These are phyloP conservation scores for Beris morrisii DNA, from an alignment of 2,888 invertebrate species.

Conservation along the genomic window DNA sequence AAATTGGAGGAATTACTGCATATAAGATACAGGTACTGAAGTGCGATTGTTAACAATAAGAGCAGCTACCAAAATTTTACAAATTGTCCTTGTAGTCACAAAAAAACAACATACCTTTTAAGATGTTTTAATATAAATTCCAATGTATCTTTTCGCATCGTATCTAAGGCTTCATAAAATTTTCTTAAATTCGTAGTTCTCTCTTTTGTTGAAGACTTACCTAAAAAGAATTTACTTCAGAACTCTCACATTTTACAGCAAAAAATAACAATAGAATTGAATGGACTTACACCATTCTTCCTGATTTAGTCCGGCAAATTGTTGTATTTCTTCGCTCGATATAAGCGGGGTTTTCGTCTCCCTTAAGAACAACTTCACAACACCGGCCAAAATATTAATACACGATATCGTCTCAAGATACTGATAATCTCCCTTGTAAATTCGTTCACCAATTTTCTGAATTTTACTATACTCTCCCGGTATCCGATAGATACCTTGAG, in stretches of 20 bases:
- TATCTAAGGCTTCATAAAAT: slow-evolving; percentile 1
- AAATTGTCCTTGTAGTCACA: no score
- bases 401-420: slow-evolving; percentile 4
- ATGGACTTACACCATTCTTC: slow-evolving; percentile 18
- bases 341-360: slow-evolving; percentile 20
- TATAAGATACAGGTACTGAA: no score
- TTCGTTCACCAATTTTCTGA: slow-evolving; percentile 14
- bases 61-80: no score
- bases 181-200: not conserved
- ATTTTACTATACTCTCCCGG: slow-evolving; percentile 20
- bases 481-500: slow-evolving; percentile 21
- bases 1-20: no score
- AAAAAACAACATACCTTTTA: slow-evolving; percentile 12
- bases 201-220: not conserved
- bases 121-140: slow-evolving; percentile 18
- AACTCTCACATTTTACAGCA: not conserved
- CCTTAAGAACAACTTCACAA: slow-evolving; percentile 18
- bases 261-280: not conserved
- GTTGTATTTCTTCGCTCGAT: slow-evolving; percentile 21
- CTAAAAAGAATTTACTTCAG: not conserved
- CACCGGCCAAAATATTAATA: slow-evolving; percentile 13
- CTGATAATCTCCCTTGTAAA: slow-evolving; percentile 11
- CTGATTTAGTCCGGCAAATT: slow-evolving; percentile 3
- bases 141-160: slow-evolving; percentile 6
- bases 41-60: no score